Base-by-base conservation (phyloP, 2,113 vertebrate genomes). In the Lethenteron reissneri region DNA sequence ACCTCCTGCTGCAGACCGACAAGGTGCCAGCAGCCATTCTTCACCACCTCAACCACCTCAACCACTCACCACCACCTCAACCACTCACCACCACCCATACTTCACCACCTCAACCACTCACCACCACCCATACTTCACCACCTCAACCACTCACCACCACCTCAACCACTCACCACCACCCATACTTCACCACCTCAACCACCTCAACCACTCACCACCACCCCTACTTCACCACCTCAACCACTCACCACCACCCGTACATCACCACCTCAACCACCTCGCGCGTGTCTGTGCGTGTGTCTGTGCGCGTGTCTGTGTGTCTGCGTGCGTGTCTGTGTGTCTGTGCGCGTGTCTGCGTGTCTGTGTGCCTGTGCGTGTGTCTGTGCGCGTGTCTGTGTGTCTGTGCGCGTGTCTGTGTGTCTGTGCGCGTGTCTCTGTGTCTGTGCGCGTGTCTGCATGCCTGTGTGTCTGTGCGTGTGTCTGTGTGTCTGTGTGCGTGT, bases 1-100 rank as follows among this genome's bases (percentile, higher is more conserved):
- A 97, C 73, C n/a, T 97, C 70, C 90, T 96, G 76, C 89, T 96
- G 76, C 95, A 95, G 78, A 89, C 90, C 0, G 92, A 97, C 79
- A 97, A 97, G 88, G 92, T 96, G 76, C 77, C 70, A 13, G 0
- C 1, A 69, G 21, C 70, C 14, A 58, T n/a, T 19, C n/a, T 8
- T 68, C 62, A n/a, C n/a, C n/a, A 64, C 4, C 72, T n/a, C n/a
- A n/a, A n/a, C n/a, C n/a, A n/a, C n/a, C n/a, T 78, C 21, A 25
- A 25, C 21, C 21, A 25, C 21, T 25, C 21, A 3, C n/a, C 21
- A 25, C 21, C 21, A 25, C 69, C 41, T 70, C 71, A 56, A 12
- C 7, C 73, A 58, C 75, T 74, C 75, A 72, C n/a, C 70, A 70
- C 72, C 74, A 25, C 21, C 21, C 21, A n/a, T n/a, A n/a, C 72